Percentiles rank a stretch among this genome's conserved stretches.
Conservation (phyloP, 2,113 vertebrate species). For the Leptobrachium leishanense region DNA sequence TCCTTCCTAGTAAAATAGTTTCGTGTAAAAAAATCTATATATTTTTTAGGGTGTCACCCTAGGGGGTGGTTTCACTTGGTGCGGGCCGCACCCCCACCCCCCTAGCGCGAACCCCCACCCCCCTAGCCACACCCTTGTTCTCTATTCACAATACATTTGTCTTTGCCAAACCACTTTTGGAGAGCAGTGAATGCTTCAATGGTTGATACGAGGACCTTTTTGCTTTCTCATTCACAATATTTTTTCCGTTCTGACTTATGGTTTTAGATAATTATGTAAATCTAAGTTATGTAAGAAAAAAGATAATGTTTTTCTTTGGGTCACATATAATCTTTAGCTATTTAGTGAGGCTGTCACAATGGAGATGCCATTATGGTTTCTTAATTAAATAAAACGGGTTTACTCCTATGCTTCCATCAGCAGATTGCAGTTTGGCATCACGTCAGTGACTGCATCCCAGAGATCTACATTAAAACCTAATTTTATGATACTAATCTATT, state of each 20-base stretch:
- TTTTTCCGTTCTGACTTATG: slow-evolving; percentile 4
- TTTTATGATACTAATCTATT: neutral
- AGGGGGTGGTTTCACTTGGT: too few relatives aligned
- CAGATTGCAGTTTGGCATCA: slow-evolving; percentile 22
- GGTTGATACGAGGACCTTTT: neutral
- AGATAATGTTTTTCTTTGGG: slow-evolving; percentile 18
- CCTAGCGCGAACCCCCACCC: too few relatives aligned
- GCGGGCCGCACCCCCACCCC: too few relatives aligned
- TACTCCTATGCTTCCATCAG: neutral
- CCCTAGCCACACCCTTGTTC: too few relatives aligned
- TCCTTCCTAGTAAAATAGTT: too few relatives aligned
- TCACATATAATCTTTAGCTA: neutral
- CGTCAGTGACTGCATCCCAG: slow-evolving; percentile 16
- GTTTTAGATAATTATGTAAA: too few relatives aligned
- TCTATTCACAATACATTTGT: too few relatives aligned
- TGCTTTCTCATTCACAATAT: neutral
- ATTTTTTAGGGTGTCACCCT: too few relatives aligned
- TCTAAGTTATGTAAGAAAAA: slow-evolving; percentile 3
- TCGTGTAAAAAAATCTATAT: too few relatives aligned
- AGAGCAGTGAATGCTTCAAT: too few relatives aligned
- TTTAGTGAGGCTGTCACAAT: slow-evolving; percentile 23
- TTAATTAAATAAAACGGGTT: slow-evolving; percentile 36
- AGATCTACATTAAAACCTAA: neutral
- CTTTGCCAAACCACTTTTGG: too few relatives aligned
- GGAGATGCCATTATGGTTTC: slow-evolving; percentile 24